Base-by-base conservation (phyloP, 2,113 vertebrate species). In the Cephalopterus ornatus region DNA sequence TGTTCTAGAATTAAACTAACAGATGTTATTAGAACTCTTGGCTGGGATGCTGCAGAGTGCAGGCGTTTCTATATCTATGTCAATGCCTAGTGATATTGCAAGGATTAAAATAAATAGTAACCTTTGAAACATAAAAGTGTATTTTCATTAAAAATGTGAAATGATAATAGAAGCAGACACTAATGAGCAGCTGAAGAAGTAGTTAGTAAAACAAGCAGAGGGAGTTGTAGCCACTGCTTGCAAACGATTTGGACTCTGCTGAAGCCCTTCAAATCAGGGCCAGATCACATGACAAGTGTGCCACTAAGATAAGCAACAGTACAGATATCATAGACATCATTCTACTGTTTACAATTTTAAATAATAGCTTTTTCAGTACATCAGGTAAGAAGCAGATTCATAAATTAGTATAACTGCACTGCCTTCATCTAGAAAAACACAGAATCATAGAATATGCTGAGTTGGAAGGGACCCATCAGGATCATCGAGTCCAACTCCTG, bases 1-100 rank as follows among this genome's bases (percentile, higher is more conserved):
- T 84, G 87, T 84, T 94, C 80, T 87, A 91, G 89, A 92, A 95
- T 93, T 93, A 95, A 93, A 86, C 73, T 91, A 93, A 89, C 86
- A 96, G 85, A 95, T 90, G 83, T 92, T 92, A 93, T 55, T 65
- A 91, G 89, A 95, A 91, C 84, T 93, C 80, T 93, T 86, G 80
- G 86, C 86, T 92, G 39, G 52, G 83, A 95, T 74, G 61, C 91
- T 92, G 73, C 23, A 71, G 55, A 91, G 76, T 89, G 65, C 72
- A 95, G 65, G 74, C 65, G 33, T 86, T 94, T 91, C 77, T 70
- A 15, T 73, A 73, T 80, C 63, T 89, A 62, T 71, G 65, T 93
- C 73, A 87, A 39, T 84, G 81, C 37, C 37, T 95, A 92, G 88
- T 72, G 73, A 63, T 89, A 91, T 61, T 87, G 27, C 61, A 86